Conservation (phyloP, 2,797 vertebrate species). For the Synanceia verrucosa region DNA sequence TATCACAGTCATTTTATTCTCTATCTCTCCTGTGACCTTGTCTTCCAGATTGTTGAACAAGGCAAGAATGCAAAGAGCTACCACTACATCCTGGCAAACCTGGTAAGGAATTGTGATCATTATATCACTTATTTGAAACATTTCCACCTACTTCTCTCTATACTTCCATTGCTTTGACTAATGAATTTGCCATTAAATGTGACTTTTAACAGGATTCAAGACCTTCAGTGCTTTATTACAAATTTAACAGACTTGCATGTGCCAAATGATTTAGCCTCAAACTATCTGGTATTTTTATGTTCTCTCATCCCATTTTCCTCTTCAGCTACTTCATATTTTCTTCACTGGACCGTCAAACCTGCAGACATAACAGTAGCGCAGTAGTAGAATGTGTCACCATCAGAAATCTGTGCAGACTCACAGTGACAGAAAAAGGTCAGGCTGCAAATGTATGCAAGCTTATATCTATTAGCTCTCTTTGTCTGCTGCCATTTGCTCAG, state of each 20-base stretch:
- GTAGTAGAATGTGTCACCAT: conserved; percentile 16
- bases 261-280: conserved; percentile 30
- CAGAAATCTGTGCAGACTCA: conserved; percentile 38
- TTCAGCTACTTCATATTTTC: conserved; percentile 21
- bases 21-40: conserved; percentile 42
- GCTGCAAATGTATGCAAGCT: conserved; percentile 39
- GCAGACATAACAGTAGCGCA: conserved; percentile 13
- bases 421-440: conserved; percentile 64
- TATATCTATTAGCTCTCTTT: conserved; percentile 54
- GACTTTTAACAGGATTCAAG: conserved; percentile 19
- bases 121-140: not conserved
- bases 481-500: conserved; percentile 52
- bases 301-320: conserved; percentile 24
- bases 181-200: conserved; percentile 21
- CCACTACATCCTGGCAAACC: conserved; percentile 98
- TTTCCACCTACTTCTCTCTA: not conserved
- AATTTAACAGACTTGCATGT: conserved; percentile 42
- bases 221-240: conserved; percentile 31
- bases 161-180: not conserved
- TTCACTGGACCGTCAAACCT: conserved; percentile 15
- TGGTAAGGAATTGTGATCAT: conserved; percentile 86
- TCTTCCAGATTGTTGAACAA: conserved; percentile 92
- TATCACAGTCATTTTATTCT: conserved; percentile 34
- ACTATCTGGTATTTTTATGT: conserved; percentile 23
- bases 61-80: conserved; percentile 97